Evolutionary conservation across 2,888 invertebrate genomes (phyloP).

Genomic region (Mimumesa dahlbomi): DNA sequence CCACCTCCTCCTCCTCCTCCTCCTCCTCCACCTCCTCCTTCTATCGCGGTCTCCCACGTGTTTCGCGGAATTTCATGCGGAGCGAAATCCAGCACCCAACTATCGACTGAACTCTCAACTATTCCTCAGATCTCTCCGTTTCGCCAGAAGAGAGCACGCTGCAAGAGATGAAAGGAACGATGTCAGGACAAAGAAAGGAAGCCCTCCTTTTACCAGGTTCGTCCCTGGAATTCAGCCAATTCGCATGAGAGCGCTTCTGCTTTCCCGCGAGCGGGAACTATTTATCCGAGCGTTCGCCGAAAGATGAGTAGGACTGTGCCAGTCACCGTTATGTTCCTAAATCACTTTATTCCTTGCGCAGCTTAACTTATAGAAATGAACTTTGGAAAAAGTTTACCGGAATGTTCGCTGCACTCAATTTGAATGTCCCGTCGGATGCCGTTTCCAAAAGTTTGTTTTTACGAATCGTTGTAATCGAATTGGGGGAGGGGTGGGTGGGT

Average conservation of each 20-base stretch:
- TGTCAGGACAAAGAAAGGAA: slow-evolving; percentile 58
- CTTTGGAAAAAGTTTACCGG: too few relatives aligned
- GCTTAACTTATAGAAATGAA: too few relatives aligned
- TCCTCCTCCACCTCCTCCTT: slow-evolving; percentile 3
- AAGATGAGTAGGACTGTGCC: slow-evolving; percentile 17
- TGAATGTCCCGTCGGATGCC: too few relatives aligned
- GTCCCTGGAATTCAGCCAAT: slow-evolving; percentile 69
- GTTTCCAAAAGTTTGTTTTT: too few relatives aligned
- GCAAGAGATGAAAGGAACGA: slow-evolving; percentile 38
- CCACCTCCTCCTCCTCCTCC: too few relatives aligned
- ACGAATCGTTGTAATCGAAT: too few relatives aligned
- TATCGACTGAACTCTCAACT: slow-evolving; percentile 73
- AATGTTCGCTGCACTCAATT: too few relatives aligned
- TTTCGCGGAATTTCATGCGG: slow-evolving; percentile 39
- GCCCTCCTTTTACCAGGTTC: slow-evolving; percentile 24
- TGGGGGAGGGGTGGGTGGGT: too few relatives aligned
- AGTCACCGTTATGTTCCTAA: slow-evolving; percentile 1
- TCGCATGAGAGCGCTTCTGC: slow-evolving; percentile 64
- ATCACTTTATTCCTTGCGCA: too few relatives aligned
- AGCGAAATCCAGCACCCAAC: slow-evolving; percentile 57
- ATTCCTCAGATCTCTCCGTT: slow-evolving; percentile 76
- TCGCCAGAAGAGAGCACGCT: slow-evolving; percentile 22
- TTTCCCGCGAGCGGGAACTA: slow-evolving; percentile 57
- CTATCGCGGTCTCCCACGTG: slow-evolving; percentile 18
- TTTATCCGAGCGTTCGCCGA: slow-evolving; percentile 61